Evolutionary conservation across 2,113 vertebrate genomes (phyloP), one percentile per base, ranked within the genome.

Genomic region (Trematomus loennbergii): DNA sequence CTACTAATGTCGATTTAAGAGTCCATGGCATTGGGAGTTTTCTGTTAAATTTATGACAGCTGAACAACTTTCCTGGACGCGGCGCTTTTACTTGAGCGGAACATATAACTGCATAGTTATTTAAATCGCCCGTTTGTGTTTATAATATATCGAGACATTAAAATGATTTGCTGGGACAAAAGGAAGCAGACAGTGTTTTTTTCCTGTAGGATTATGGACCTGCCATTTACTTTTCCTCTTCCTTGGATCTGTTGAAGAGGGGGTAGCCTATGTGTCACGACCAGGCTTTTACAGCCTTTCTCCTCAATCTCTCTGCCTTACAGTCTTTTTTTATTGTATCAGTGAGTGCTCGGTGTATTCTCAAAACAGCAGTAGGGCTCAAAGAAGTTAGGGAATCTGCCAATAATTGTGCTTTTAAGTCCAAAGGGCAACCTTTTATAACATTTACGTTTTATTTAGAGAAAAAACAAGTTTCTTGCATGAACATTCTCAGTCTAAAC

Each of bases 261-360:
- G 49, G 52, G 12, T 40, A n/a, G n/a, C n/a, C n/a, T n/a, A 74
- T 81, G 68, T 75, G 85, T 77, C 75, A 79, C 76, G 22, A 78
- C 46, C 43, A 1, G 22, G 43, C 46, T 74, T 80, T 78, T 65
- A 58, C 67, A 83, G 75, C 46, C 57, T 48, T 40, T 59, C 65
- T 66, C 65, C 45, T 25, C 20, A 67, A 16, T n/a, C 57, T 46
- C 36, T 63, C 18, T 7, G 52, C 36, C 57, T 79, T 75, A 55
- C 59, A 61, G 15, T 55, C 4, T 16, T 22, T 16, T 57, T 87
- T 84, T 73, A 73, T 65, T 67, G 58, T 11, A 60, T 54, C 22
- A 43, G 25, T 74, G 40, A 81, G 49, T 53, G 53, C 46, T 60
- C 62, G 29, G 43, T 49, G 1, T 48, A 5, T 66, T 72, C 43